Conservation (phyloP, 2,113 vertebrate genomes). For the Pimephales promelas region DNA sequence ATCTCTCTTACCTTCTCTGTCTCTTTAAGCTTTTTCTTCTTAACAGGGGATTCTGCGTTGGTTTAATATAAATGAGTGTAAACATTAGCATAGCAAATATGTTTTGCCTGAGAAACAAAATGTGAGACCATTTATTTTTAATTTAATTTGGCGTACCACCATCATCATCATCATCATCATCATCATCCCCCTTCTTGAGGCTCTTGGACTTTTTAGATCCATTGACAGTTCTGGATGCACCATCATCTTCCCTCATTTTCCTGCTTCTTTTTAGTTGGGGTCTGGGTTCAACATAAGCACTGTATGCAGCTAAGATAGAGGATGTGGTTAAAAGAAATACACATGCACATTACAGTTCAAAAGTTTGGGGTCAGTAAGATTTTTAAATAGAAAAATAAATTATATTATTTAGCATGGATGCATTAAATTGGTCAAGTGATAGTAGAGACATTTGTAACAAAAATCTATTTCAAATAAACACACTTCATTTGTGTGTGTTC, state of each 20-base stretch:
- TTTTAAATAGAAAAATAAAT: too few species aligned
- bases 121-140: neutral
- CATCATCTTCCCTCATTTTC: neutral
- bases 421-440: too few species aligned
- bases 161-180: slow-evolving; percentile 32
- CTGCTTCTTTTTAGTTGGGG: slow-evolving; percentile 19
- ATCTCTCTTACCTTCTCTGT: neutral
- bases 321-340: too few species aligned
- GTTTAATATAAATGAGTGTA: neutral
- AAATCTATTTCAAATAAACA: too few species aligned
- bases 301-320: neutral
- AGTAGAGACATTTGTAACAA: too few species aligned
- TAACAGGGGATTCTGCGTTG: slow-evolving; percentile 32
- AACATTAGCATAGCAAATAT: neutral
- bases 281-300: slow-evolving; percentile 3
- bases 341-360: too few species aligned
- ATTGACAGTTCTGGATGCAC: neutral
- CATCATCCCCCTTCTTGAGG: neutral
- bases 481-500: too few species aligned
- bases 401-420: too few species aligned
- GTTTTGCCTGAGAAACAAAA: neutral
- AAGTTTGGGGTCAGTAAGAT: too few species aligned
- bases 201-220: neutral
- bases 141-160: slow-evolving; percentile 29
- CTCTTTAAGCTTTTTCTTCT: slow-evolving; percentile 28